phyloP scores from a whole-genome alignment of 2,888 invertebrate species.

The Philhelius pedissequus region DNA sequence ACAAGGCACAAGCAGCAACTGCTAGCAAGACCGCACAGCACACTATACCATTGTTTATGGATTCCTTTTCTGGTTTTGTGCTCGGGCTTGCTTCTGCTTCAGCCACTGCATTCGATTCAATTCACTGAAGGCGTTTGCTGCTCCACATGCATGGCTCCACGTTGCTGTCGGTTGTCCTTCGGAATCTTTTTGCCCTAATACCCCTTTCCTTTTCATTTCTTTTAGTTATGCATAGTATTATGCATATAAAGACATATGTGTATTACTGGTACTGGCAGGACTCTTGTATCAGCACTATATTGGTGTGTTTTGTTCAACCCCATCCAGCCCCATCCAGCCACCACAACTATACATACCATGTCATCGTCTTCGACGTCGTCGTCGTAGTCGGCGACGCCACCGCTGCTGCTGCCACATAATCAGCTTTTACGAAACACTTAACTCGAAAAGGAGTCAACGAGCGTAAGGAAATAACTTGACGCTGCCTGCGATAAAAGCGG shows the following conservation, averaged over 20 bases:
- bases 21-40: slow-evolving; percentile 60
- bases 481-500: slow-evolving; percentile 68
- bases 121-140: slow-evolving; percentile 60
- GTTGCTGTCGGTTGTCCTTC: slow-evolving; percentile 64
- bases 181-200: slow-evolving; percentile 16
- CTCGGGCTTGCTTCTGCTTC: slow-evolving; percentile 10
- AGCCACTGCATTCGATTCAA: slow-evolving; percentile 57
- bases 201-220: slow-evolving; percentile 12
- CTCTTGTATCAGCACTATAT: slow-evolving; percentile 42
- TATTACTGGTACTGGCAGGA: slow-evolving; percentile 47
- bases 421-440: slow-evolving; percentile 72
- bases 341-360: background rate
- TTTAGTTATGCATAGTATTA: slow-evolving; percentile 1
- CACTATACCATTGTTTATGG: slow-evolving; percentile 66
- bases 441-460: slow-evolving; percentile 71
- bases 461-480: slow-evolving; percentile 71
- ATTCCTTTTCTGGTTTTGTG: slow-evolving; percentile 49
- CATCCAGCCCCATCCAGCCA: background rate
- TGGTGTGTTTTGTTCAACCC: slow-evolving; percentile 40
- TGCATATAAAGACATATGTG: background rate
- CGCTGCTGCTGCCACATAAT: slow-evolving; percentile 69
- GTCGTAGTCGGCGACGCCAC: slow-evolving; percentile 12
- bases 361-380: slow-evolving; percentile 41
- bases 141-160: slow-evolving; percentile 65
- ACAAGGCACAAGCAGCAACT: slow-evolving; percentile 19